Base-by-base conservation (phyloP, 2,113 vertebrate species). In the Coreoperca whiteheadi region DNA sequence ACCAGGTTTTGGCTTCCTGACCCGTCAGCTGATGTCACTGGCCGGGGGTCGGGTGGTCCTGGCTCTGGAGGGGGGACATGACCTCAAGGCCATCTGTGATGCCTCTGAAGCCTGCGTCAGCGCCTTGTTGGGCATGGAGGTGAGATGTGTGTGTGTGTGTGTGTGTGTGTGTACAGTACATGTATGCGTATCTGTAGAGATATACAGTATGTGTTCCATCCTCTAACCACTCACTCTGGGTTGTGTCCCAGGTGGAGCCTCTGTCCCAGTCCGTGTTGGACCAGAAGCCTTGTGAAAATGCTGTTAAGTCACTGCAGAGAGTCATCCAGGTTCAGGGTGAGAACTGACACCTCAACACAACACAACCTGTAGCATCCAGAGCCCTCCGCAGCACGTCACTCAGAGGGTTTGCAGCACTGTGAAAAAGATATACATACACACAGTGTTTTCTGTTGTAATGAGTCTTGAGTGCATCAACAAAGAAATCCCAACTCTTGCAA, bases 1-100 rank as follows among this genome's bases (percentile, higher is more conserved):
- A 0, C 46, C 89, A 99, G 98, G 97, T 84, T 99, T 99, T 77
- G 98, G 97, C 82, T 97, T 97, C 90, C 94, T 99, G 96, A 99
- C 98, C 0, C 96, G 96, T 87, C 97, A 98, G 91, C 94, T 99
- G 91, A 99, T 98, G 98, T 96, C 92, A 51, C 82, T 99, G 94
- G 97, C 97, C 0, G 97, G 96, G 1, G 98, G 97, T 1, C 95
- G 96, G 0, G 89, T 99, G 28, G 96, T 99, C 51, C 90, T 99
- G 25, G 97, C 96, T 0, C 92, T 99, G 43, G 97, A 99, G 90
- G 97, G 97, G 0, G 98, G 97, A 6, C 97, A 98, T 4, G 96
- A 98, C 88, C 96, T 98, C 30, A 97, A 96, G 0, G 96, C 97
- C 89, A 97, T 99, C 90, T 98, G 97, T 4, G 97, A 99, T 0